phyloP scores from a whole-genome alignment of 2,113 vertebrate genomes.

The Falco punctatus region DNA sequence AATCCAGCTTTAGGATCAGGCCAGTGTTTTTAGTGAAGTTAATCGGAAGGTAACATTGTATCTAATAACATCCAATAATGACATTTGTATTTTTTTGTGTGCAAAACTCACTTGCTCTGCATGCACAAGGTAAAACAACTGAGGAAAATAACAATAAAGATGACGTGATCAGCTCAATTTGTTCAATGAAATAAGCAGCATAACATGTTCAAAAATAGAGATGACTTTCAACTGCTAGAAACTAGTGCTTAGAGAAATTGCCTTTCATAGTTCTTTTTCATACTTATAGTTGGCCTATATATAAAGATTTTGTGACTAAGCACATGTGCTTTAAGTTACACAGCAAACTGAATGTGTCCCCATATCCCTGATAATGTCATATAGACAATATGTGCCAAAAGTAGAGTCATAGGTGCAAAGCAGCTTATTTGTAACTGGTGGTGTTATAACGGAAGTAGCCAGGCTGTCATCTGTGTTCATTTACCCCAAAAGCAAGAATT shows the following conservation, averaged over 20 bases:
- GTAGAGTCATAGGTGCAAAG: neutral
- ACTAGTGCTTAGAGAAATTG: neutral
- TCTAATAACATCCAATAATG: neutral
- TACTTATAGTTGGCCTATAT: neutral
- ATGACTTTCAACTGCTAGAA: neutral
- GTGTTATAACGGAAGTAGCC: neutral
- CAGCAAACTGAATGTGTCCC: neutral
- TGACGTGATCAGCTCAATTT: neutral
- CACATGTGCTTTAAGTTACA: neutral
- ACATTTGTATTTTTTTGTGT: neutral
- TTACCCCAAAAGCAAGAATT: neutral
- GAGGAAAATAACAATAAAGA: neutral
- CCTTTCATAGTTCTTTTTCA: neutral
- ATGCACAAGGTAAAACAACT: neutral
- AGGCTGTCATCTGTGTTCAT: neutral
- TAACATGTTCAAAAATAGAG: neutral
- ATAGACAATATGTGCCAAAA: neutral
- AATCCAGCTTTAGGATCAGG: constrained; percentile 30
- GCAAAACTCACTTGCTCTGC: neutral
- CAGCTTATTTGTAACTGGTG: neutral
- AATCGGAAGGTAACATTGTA: neutral
- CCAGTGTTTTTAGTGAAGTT: neutral
- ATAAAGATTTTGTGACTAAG: neutral
- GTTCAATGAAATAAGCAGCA: neutral
- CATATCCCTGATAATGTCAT: neutral